Conservation (phyloP, 1,140 invertebrate genomes). For the Diabrotica virgifera region DNA sequence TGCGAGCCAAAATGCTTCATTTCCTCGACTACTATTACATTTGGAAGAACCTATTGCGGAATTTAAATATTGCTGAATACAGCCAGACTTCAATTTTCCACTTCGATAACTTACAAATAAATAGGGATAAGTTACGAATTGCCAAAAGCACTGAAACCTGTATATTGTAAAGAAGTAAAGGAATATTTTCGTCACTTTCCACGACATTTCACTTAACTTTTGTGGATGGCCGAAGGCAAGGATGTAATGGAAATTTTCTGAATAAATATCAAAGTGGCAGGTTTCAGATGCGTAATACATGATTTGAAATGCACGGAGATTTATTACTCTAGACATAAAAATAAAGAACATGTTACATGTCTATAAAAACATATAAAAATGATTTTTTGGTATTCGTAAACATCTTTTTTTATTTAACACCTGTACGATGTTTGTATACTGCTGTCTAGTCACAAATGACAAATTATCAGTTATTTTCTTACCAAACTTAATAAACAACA, state of each 20-base stretch:
- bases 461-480: too few relatives aligned
- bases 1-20: too few relatives aligned
- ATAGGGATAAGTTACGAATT: constrained; percentile 2
- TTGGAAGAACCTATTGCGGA: not conserved
- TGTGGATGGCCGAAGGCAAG: not conserved
- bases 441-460: too few relatives aligned
- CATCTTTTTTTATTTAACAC: too few relatives aligned
- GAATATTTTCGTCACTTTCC: constrained; percentile 2
- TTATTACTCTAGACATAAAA: too few relatives aligned
- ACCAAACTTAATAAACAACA: too few relatives aligned
- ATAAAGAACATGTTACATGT: too few relatives aligned
- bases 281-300: not conserved
- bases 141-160: not conserved
- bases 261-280: constrained; percentile 1
- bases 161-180: constrained; percentile 3
- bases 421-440: too few relatives aligned
- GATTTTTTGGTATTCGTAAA: too few relatives aligned
- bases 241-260: constrained; percentile 2
- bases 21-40: too few relatives aligned
- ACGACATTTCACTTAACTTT: constrained; percentile 2
- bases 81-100: not conserved
- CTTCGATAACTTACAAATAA: not conserved
- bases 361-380: too few relatives aligned
- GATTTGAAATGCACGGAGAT: too few relatives aligned
- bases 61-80: not conserved